Evolutionary conservation across 2,888 invertebrate genomes (phyloP).

Genomic region (Patella caerulea): DNA sequence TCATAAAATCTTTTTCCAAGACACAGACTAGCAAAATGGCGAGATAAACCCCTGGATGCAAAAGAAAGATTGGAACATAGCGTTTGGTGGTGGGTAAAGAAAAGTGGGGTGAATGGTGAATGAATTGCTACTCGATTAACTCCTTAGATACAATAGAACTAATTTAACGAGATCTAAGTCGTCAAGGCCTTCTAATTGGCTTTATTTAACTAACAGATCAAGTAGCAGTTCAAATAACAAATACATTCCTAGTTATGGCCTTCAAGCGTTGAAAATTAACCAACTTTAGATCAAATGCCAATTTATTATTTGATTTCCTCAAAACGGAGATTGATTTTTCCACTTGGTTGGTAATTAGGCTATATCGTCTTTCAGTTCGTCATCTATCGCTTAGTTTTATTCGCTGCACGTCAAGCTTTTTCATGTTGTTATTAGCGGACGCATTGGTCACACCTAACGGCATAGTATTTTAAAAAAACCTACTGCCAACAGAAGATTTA

Average conservation of each 20-base stretch:
- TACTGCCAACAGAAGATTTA: too few relatives aligned
- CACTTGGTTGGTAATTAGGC: conserved; percentile 1
- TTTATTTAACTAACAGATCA: conserved; percentile 2
- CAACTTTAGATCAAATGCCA: conserved; percentile 13
- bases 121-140: conserved; percentile 12
- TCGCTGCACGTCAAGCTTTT: neutral
- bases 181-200: conserved; percentile 9
- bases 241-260: neutral
- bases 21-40: too few relatives aligned
- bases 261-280: conserved; percentile 11
- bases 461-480: too few relatives aligned
- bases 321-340: conserved; percentile 11
- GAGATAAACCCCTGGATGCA: too few relatives aligned
- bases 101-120: neutral
- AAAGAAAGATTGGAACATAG: too few relatives aligned
- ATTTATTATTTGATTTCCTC: conserved; percentile 8
- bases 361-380: neutral
- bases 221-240: conserved; percentile 2
- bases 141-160: conserved; percentile 7
- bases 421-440: too few relatives aligned
- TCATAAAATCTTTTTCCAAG: too few relatives aligned
- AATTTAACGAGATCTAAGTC: conserved; percentile 9
- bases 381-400: neutral
- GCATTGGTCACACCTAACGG: too few relatives aligned
- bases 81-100: neutral